Evolutionary conservation across 1,140 invertebrate species (phyloP).

Genomic region (Helicoverpa armigera): DNA sequence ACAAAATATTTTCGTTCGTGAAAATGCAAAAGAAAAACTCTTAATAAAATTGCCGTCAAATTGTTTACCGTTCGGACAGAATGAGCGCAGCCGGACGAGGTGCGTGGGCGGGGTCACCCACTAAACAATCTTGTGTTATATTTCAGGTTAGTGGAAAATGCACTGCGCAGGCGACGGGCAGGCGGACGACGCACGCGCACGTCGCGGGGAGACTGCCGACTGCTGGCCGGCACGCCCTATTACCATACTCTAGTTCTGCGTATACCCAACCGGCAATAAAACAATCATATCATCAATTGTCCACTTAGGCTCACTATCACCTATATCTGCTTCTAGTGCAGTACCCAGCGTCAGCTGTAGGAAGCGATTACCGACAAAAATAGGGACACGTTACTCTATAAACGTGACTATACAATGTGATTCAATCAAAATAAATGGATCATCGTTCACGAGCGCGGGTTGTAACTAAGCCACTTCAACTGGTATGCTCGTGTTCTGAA

Average conservation of each 20-base stretch:
- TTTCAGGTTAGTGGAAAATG: too few species aligned
- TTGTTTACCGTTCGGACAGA: not conserved
- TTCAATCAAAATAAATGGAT: too few species aligned
- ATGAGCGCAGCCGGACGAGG: not conserved
- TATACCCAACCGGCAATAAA: constrained; percentile 12
- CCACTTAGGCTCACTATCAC: not conserved
- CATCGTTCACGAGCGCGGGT: too few species aligned
- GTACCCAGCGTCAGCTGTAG: not conserved
- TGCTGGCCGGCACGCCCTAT: not conserved
- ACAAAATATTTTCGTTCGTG: too few species aligned
- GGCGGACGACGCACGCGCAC: not conserved
- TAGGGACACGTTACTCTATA: too few species aligned
- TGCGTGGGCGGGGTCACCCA: not conserved
- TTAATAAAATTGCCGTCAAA: not conserved
- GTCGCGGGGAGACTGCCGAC: not conserved
- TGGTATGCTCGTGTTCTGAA: too few species aligned
- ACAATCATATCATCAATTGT: constrained; percentile 15
- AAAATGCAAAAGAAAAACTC: too few species aligned
- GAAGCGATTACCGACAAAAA: too few species aligned
- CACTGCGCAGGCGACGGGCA: not conserved
- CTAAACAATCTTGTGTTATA: too few species aligned
- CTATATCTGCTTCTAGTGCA: not conserved
- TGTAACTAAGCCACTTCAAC: too few species aligned
- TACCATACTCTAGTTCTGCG: not conserved
- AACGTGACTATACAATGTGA: too few species aligned